Evolutionary conservation across 2,113 vertebrate species (phyloP), one percentile per base, ranked within the genome.

Genomic region (Gracilinanus agilis): DNA sequence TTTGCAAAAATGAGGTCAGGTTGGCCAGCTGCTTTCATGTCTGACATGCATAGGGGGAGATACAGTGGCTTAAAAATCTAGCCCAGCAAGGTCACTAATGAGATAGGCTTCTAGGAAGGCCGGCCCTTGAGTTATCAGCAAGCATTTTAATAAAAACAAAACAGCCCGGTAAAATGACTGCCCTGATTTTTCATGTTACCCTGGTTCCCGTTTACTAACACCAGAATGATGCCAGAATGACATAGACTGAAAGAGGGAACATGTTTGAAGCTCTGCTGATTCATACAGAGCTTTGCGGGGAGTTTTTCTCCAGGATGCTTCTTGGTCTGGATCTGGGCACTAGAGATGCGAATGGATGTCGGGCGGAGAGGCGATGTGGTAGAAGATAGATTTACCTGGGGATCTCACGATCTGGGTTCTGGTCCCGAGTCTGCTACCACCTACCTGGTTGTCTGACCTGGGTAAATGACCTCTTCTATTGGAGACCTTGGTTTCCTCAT

Each of bases 291-390:
- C 25, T 29, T 54, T 19, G 40, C 25, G 1, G 44, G 53, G 24
- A 44, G n/a, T n/a, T n/a, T 13, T 25, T 40, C 40, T 16, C 29
- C 55, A 6, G 54, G 23, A 25, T 2, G 25, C 54, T 24, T 2
- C 29, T 1, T 0, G 8, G 2, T 44, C 44, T 27, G 67, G 24
- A n/a, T 21, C 23, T 40, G 4, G 10, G 24, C 1, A 0, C 27
- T 13, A 12, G 0, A 3, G 94, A 53, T 23, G 16, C 40, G 34
- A 83, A 83, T 83, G n/a, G 23, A 83, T 83, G n/a, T 83, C 67
- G 40, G 67, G 67, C 21, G 67, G n/a, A 23, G 67, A 19, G 21
- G 5, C 40, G 56, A n/a, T 16, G 6, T 0, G 67, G 34, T 6
- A n/a, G 89, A 24, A 29, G n/a, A 0, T 12, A 16, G n/a, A 13